A percentile compares a stretch with the other conserved stretches of the same genome.
Conservation (phyloP, 2,797 vertebrate species). For the Tokudaia muenninki region DNA sequence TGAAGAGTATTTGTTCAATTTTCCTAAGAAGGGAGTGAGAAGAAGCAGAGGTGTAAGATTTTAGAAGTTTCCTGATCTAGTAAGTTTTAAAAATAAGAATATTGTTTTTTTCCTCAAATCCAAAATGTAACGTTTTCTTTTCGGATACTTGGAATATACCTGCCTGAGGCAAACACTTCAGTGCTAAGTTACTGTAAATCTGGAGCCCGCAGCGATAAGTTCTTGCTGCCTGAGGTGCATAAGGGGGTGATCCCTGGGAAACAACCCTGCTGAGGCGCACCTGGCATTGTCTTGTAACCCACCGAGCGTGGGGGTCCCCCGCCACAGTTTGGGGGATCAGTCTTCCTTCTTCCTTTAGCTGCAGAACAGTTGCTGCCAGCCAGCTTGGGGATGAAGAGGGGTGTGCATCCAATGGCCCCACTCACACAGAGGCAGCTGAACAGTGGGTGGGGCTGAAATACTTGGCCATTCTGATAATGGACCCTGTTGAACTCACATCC, state of each 20-base stretch:
- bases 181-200: background rate
- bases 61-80: constrained; percentile 48
- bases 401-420: constrained; percentile 96
- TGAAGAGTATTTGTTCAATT: background rate
- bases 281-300: constrained; percentile 92
- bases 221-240: background rate
- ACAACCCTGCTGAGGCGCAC: constrained; percentile 87
- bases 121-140: constrained; percentile 46
- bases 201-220: background rate
- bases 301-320: constrained; percentile 87
- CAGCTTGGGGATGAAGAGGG: constrained; percentile 91
- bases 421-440: constrained; percentile 96
- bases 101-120: background rate
- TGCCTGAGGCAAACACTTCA: constrained; percentile 15
- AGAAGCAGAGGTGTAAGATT: background rate
- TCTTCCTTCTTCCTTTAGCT: constrained; percentile 82
- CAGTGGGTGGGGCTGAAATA: constrained; percentile 93
- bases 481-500: constrained; percentile 95
- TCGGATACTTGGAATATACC: background rate
- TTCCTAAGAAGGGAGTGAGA: constrained; percentile 4
- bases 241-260: background rate
- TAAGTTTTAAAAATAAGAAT: constrained; percentile 35
- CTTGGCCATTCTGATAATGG: constrained; percentile 94
- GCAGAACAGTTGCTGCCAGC: constrained; percentile 87
- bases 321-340: constrained; percentile 87